Percentiles rank a stretch among this genome's conserved stretches.
phyloP scores from a whole-genome alignment of 2,888 invertebrate genomes.

The Spilarctia lutea region DNA sequence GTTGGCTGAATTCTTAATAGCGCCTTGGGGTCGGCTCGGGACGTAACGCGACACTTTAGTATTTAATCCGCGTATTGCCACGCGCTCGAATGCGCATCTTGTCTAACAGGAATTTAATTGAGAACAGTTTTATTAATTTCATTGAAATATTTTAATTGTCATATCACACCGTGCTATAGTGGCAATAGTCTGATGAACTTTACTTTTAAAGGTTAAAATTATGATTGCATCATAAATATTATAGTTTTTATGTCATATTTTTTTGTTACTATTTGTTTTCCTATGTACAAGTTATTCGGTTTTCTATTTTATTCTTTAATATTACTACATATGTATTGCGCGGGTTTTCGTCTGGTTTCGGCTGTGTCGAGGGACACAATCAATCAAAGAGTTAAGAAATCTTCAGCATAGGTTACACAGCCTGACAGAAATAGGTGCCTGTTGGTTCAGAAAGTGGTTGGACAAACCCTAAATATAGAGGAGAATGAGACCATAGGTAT shows the following conservation, averaged over 20 bases:
- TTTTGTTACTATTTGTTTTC: background rate
- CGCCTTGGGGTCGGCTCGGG: constrained; percentile 71
- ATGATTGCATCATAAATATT: background rate
- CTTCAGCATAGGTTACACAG: background rate
- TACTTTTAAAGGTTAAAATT: background rate
- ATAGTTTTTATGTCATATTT: background rate
- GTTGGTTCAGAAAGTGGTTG: too few species aligned
- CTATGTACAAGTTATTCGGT: background rate
- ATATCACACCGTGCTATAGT: background rate
- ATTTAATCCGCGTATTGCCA: constrained; percentile 77
- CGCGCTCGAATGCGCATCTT: constrained; percentile 59
- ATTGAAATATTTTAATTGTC: constrained; percentile 25
- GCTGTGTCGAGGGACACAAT: background rate
- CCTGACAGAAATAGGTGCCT: too few species aligned
- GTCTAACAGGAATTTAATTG: constrained; percentile 52
- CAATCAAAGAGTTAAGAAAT: background rate
- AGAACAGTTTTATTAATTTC: constrained; percentile 33
- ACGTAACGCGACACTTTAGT: constrained; percentile 75
- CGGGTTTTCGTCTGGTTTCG: background rate
- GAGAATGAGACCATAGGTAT: background rate
- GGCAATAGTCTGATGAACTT: background rate
- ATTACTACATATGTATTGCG: background rate
- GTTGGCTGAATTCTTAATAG: constrained; percentile 83
- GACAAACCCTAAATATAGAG: background rate
- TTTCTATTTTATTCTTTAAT: background rate